phyloP scores from a whole-genome alignment of 2,113 vertebrate species.

The Muntiacus muntjak region DNA sequence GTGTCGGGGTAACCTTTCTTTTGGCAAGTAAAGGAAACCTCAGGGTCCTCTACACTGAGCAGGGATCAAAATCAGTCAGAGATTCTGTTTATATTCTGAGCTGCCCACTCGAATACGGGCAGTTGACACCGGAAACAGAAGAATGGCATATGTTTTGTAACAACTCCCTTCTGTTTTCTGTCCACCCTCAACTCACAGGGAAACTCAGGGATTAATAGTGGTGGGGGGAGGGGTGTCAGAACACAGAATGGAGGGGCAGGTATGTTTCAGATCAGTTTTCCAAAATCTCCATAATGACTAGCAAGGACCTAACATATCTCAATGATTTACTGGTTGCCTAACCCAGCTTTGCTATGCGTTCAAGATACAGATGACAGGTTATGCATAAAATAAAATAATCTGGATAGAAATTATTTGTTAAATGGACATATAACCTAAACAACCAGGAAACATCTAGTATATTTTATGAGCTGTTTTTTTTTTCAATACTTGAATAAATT shows the following conservation, averaged over 20 bases:
- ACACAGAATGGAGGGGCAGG: neutral
- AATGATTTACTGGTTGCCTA: neutral
- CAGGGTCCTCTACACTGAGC: neutral
- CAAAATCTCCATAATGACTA: neutral
- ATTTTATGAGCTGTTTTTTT: neutral
- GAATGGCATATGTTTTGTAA: neutral
- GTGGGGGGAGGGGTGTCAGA: neutral
- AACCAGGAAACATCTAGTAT: neutral
- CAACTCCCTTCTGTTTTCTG: neutral
- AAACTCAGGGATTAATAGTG: neutral
- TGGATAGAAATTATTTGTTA: neutral
- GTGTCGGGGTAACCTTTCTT: neutral
- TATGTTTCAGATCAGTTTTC: neutral
- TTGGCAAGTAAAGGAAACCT: neutral
- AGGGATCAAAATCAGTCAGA: neutral
- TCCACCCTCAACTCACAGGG: neutral
- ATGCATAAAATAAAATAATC: neutral
- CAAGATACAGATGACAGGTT: neutral
- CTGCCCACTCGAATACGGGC: neutral
- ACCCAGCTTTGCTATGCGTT: neutral
- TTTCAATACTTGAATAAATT: neutral
- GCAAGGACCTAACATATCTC: neutral
- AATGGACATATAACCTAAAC: neutral
- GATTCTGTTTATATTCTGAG: neutral
- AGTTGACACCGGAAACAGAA: neutral